These are phyloP conservation scores for Mamestra brassicae DNA, from an alignment of 2,888 invertebrate species.

Conservation along the genomic window DNA sequence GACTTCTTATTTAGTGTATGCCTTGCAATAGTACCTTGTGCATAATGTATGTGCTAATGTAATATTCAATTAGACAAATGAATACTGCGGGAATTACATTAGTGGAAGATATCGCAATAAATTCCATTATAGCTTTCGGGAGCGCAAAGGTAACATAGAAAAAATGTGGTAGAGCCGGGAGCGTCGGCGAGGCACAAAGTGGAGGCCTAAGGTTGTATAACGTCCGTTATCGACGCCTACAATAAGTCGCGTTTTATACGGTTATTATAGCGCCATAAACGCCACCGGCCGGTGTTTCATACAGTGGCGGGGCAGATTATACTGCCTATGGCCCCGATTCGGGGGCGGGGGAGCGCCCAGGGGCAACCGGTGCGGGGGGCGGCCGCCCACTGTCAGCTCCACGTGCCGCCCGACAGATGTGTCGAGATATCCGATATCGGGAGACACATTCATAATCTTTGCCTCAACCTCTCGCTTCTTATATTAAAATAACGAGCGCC, in stretches of 20 bases:
- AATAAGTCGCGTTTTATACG: slow-evolving; percentile 91
- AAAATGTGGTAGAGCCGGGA: slow-evolving; percentile 73
- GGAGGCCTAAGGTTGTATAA: slow-evolving; percentile 85
- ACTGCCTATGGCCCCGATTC: slow-evolving; percentile 84
- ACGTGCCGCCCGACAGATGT: slow-evolving; percentile 89
- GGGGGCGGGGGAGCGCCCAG: slow-evolving; percentile 67
- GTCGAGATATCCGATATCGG: slow-evolving; percentile 90
- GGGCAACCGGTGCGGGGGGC: slow-evolving; percentile 60
- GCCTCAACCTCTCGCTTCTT: slow-evolving; percentile 86
- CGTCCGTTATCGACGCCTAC: slow-evolving; percentile 89
- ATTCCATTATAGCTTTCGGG: slow-evolving; percentile 69
- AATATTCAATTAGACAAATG: slow-evolving; percentile 74
- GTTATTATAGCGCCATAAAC: slow-evolving; percentile 91
- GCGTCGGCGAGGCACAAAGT: slow-evolving; percentile 75
- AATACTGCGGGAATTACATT: slow-evolving; percentile 66
- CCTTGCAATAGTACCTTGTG: slow-evolving; percentile 35
- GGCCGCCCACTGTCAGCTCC: slow-evolving; percentile 86
- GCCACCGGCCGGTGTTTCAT: slow-evolving; percentile 90
- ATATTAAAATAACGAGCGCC: slow-evolving; percentile 87
- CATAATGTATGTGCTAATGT: slow-evolving; percentile 59
- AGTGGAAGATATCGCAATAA: slow-evolving; percentile 72
- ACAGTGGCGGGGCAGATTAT: slow-evolving; percentile 89
- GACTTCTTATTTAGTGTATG: slow-evolving; percentile 47
- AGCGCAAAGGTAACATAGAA: slow-evolving; percentile 74
- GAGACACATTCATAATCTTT: slow-evolving; percentile 90